Percentiles rank a stretch among this genome's conserved stretches.
phyloP scores from a whole-genome alignment of 2,888 invertebrate species.

The Cheilosia impressa region DNA sequence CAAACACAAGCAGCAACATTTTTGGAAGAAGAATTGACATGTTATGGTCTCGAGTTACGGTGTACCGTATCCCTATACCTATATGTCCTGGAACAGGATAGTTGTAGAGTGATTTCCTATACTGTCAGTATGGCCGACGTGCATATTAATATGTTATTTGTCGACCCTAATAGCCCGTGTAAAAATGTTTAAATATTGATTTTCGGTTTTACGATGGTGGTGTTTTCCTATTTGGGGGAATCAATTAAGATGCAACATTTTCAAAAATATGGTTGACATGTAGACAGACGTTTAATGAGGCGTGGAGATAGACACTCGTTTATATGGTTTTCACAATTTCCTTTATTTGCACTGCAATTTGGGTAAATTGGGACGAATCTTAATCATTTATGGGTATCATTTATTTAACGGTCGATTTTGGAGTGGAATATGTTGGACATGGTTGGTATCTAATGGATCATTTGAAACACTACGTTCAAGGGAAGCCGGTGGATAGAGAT shows the following conservation, averaged over 20 bases:
- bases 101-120: constrained; percentile 13
- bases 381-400: not conserved
- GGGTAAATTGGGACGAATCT: not conserved
- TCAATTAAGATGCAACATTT: constrained; percentile 68
- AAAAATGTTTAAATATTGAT: constrained; percentile 83
- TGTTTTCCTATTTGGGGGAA: constrained; percentile 11
- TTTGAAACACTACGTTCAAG: no score
- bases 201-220: constrained; percentile 30
- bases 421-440: not conserved
- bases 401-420: constrained; percentile 2
- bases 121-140: constrained; percentile 35
- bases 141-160: constrained; percentile 75
- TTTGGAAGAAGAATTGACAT: constrained; percentile 68
- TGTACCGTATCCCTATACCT: not conserved
- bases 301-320: constrained; percentile 19
- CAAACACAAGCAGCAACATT: constrained; percentile 56
- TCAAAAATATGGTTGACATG: constrained; percentile 32
- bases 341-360: constrained; percentile 25
- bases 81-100: constrained; percentile 26
- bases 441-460: no score
- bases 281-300: constrained; percentile 37
- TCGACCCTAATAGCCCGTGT: constrained; percentile 82
- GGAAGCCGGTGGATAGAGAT: no score
- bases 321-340: not conserved
- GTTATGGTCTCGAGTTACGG: constrained; percentile 68